phyloP scores from a whole-genome alignment of 2,888 invertebrate genomes.

The Eueremaeus valkanovi region DNA sequence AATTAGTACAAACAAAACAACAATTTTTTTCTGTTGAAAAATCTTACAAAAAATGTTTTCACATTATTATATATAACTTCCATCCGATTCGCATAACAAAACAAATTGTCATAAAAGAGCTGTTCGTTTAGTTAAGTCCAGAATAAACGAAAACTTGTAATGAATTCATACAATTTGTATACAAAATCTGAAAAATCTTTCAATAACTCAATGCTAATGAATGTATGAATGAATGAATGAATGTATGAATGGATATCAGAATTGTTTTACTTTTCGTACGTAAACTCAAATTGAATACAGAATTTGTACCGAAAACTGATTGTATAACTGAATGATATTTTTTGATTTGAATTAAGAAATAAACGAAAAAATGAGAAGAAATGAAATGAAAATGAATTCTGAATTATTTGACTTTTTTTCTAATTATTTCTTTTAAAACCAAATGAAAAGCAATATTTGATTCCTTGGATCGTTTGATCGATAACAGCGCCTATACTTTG shows the following conservation, averaged over 20 bases:
- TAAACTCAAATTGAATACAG: neutral
- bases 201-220: neutral
- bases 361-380: neutral
- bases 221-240: neutral
- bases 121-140: neutral
- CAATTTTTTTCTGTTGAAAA: neutral
- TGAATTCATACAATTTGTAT: slow-evolving; percentile 11
- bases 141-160: no score
- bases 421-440: no score
- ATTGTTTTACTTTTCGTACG: slow-evolving; percentile 13
- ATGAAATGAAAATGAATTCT: neutral
- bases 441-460: no score
- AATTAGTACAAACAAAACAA: slow-evolving; percentile 8
- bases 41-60: neutral
- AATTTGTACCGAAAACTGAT: neutral
- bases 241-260: neutral
- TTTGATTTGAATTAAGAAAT: neutral
- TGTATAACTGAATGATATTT: neutral
- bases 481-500: no score
- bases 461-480: no score
- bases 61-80: slow-evolving; percentile 17
- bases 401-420: neutral
- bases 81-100: slow-evolving; percentile 8
- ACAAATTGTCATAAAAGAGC: neutral
- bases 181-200: neutral